These are phyloP conservation scores for Cryptoprocta ferox DNA, from an alignment of 2,797 vertebrate species.

Conservation along the genomic window DNA sequence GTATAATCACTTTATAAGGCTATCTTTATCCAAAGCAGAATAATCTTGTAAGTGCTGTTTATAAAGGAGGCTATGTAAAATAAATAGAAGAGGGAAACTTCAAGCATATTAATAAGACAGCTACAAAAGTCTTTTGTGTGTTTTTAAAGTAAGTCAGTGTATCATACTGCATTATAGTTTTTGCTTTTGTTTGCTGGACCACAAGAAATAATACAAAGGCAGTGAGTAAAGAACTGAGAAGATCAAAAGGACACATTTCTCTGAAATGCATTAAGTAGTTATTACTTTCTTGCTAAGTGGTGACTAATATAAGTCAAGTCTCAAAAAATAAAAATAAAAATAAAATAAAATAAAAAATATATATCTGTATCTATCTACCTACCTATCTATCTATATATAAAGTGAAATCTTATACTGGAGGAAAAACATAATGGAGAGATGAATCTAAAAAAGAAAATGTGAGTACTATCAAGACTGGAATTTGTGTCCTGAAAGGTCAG, in stretches of 20 bases:
- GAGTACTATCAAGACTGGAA: background rate
- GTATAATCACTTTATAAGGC: background rate
- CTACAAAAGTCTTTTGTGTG: background rate
- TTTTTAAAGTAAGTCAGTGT: background rate
- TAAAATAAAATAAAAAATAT: no score
- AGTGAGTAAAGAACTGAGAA: background rate
- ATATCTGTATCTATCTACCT: no score
- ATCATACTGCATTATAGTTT: background rate
- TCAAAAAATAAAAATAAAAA: background rate
- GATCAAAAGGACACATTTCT: background rate
- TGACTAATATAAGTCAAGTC: background rate
- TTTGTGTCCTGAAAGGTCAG: background rate
- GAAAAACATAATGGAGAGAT: background rate
- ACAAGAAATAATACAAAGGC: background rate
- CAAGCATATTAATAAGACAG: background rate
- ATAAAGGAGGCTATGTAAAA: conserved; percentile 25
- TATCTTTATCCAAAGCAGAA: background rate
- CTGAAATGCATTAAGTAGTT: background rate
- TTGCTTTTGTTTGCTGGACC: background rate
- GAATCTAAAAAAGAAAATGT: background rate
- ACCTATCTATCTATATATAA: no score
- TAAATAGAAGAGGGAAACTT: background rate
- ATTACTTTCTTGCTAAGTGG: background rate
- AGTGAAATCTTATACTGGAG: background rate
- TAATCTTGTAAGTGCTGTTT: background rate